Evolutionary conservation across 2,797 vertebrate species (phyloP), one percentile per base, ranked within the genome.

Genomic region (Valencia hispanica): DNA sequence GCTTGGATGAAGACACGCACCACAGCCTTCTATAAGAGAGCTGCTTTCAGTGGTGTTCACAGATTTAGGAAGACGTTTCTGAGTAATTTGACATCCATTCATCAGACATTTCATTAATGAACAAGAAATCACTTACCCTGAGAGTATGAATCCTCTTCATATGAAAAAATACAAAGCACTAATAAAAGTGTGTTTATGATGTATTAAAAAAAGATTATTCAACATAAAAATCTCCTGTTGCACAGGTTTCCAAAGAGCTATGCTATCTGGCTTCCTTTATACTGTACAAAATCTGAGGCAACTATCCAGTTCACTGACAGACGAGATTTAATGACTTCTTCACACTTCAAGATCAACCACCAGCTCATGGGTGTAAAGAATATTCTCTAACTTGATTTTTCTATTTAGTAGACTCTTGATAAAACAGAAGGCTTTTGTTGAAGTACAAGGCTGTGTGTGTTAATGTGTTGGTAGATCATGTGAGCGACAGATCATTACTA

Each of bases 101-200:
- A 83, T 84, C 74, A 78, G 85, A 81, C 72, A 10, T 51, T 50
- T 78, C 7, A 25, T 69, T 79, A 80, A 87, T 85, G 83, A 89
- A 88, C 79, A 72, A 81, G 89, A 90, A 91, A 89, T 90, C 88
- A 86, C 86, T 91, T 83, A 87, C 75, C n/a, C 73, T 73, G 70
- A 83, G 69, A 74, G 59, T 70, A 79, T 55, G 53, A 79, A 80
- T 78, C 39, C 72, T 80, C 72, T 70, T 68, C 73, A 65, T 87
- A 86, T 77, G 72, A 47, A 48, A 80, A 74, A 51, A 78, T 50
- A 74, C 41, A 84, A 73, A 61, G 77, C 59, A 76, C 41, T 66
- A 82, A 78, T 86, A 81, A 84, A 86, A 87, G 77, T 22, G 65
- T 68, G 48, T 72, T 59, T 72, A 81, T 78, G 71, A 81, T 80